Conservation (phyloP, 2,797 vertebrate genomes). For the Platalea minor region DNA sequence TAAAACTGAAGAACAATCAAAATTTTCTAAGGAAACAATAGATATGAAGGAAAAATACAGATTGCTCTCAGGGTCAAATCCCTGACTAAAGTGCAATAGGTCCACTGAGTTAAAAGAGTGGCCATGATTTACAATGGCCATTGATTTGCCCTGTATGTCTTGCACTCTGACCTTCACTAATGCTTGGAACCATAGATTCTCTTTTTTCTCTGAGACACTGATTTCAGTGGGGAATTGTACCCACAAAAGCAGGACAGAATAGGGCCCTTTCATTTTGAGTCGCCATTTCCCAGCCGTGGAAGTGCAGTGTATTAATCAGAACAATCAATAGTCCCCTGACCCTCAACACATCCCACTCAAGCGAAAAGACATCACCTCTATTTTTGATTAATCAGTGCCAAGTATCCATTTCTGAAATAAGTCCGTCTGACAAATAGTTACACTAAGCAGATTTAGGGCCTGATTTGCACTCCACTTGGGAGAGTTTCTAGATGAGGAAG, state of each 20-base stretch:
- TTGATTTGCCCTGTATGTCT: slow-evolving; percentile 1
- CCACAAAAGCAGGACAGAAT: not conserved
- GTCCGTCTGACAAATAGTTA: not conserved
- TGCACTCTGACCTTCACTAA: slow-evolving; percentile 31
- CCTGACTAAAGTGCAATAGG: not conserved
- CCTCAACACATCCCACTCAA: not conserved
- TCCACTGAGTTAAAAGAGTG: not conserved
- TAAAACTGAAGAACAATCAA: not conserved
- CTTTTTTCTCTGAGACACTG: not conserved
- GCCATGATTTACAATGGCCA: slow-evolving; percentile 17
- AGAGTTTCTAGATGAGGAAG: not conserved
- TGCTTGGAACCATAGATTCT: slow-evolving; percentile 14
- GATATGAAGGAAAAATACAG: not conserved
- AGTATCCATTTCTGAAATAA: not conserved
- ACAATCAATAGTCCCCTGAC: slow-evolving; percentile 44
- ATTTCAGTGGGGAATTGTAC: slow-evolving; percentile 31
- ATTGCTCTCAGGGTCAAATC: not conserved
- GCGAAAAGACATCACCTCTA: not conserved
- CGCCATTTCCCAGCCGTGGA: not conserved
- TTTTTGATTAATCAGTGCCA: slow-evolving; percentile 22
- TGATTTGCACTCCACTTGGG: not conserved
- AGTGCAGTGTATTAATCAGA: slow-evolving; percentile 62
- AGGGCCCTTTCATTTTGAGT: not conserved
- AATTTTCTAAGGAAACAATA: not conserved
- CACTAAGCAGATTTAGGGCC: not conserved